A percentile compares a stretch with the other conserved stretches of the same genome.
Evolutionary conservation across 2,113 vertebrate genomes (phyloP).

Genomic region (Sturnira hondurensis): DNA sequence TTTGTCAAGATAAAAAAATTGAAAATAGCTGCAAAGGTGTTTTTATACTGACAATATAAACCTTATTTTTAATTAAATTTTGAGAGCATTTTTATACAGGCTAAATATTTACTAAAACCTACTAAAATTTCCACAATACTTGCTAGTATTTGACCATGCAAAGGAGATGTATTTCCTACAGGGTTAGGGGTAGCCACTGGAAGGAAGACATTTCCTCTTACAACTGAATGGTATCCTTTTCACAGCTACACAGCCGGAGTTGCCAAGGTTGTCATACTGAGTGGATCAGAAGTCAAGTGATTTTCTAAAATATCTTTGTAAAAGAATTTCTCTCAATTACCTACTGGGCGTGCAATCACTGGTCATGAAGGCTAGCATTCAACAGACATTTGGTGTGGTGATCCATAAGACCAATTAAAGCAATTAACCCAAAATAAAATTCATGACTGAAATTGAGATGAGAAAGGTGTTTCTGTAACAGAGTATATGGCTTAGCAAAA

Average conservation of each 20-base stretch:
- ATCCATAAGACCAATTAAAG: not conserved
- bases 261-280: conserved; percentile 1
- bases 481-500: not conserved
- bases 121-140: not conserved
- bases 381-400: not conserved
- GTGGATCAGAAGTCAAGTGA: conserved; percentile 2
- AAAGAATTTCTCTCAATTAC: conserved; percentile 55
- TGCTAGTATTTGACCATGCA: not conserved
- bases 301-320: conserved; percentile 55
- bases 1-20: not conserved
- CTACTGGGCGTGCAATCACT: conserved; percentile 36
- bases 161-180: not conserved
- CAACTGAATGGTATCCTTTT: not conserved
- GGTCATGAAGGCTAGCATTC: conserved; percentile 31
- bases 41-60: not conserved
- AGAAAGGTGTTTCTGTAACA: not conserved
- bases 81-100: not conserved
- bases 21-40: not conserved
- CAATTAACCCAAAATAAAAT: conserved; percentile 41
- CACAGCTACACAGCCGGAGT: not conserved
- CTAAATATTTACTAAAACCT: not conserved
- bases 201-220: not conserved
- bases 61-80: not conserved
- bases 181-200: not conserved
- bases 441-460: not conserved